Evolutionary conservation across 2,888 invertebrate genomes (phyloP).

Genomic region (Rhamphomyia laevipes): DNA sequence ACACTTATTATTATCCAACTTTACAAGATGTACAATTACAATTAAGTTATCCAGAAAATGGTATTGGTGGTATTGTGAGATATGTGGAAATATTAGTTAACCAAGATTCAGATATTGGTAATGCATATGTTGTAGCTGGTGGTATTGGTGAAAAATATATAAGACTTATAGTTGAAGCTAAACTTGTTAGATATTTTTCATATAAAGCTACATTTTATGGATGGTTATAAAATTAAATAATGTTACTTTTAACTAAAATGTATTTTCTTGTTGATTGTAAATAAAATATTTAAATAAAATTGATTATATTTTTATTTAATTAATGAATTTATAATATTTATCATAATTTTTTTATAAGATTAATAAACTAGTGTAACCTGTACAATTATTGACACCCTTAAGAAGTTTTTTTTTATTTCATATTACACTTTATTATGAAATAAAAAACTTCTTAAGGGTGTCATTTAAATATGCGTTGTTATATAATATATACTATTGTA

Average conservation of each 20-base stretch:
- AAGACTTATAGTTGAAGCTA: slow-evolving; percentile 29
- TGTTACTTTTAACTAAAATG: neutral
- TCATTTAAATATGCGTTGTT: no score
- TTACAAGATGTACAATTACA: slow-evolving; percentile 28
- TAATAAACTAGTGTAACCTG: no score
- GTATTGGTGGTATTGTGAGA: slow-evolving; percentile 25
- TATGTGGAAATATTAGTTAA: slow-evolving; percentile 26
- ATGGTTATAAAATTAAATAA: neutral
- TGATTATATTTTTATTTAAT: no score
- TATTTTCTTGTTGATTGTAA: neutral
- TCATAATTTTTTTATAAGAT: no score
- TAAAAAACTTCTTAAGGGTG: no score
- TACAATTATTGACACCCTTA: no score
- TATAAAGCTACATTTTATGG: slow-evolving; percentile 30
- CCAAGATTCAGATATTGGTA: slow-evolving; percentile 27
- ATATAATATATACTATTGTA: no score
- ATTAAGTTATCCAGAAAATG: slow-evolving; percentile 28
- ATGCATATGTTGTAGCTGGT: slow-evolving; percentile 31
- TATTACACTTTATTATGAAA: no score
- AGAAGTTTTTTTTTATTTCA: no score
- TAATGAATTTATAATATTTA: no score
- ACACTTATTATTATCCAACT: slow-evolving; percentile 19
- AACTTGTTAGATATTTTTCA: slow-evolving; percentile 24
- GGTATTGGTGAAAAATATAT: slow-evolving; percentile 33
- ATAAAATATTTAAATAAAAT: no score